These are phyloP conservation scores for Adelphocoris suturalis DNA, from an alignment of 2,888 invertebrate genomes.

Conservation along the genomic window DNA sequence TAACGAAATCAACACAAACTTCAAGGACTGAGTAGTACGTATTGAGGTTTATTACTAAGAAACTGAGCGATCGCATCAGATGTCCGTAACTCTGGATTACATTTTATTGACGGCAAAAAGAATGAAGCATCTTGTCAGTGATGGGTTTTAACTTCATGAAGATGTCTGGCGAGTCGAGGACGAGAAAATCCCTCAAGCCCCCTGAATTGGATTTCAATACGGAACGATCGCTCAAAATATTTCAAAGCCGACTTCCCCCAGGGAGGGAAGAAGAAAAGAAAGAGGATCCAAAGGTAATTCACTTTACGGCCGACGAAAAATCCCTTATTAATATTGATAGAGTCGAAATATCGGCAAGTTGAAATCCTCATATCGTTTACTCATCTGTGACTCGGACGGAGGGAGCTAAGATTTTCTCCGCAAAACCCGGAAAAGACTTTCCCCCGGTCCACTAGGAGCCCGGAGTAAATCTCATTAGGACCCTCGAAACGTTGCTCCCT, in stretches of 20 bases:
- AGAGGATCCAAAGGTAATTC: slow-evolving; percentile 53
- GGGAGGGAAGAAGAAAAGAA: background rate
- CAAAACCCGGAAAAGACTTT: background rate
- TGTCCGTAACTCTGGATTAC: no score
- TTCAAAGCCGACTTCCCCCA: slow-evolving; percentile 39
- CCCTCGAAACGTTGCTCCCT: slow-evolving; percentile 40
- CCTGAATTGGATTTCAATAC: slow-evolving; percentile 36
- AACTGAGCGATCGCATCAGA: no score
- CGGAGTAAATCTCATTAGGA: slow-evolving; percentile 67
- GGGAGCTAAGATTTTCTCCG: background rate
- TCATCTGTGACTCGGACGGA: background rate
- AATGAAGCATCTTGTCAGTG: background rate
- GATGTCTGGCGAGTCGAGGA: background rate
- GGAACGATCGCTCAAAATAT: slow-evolving; percentile 42
- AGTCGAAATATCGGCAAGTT: slow-evolving; percentile 56
- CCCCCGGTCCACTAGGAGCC: slow-evolving; percentile 14
- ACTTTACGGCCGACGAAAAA: slow-evolving; percentile 30
- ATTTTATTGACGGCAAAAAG: no score
- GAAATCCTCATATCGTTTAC: slow-evolving; percentile 57
- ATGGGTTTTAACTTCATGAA: slow-evolving; percentile 5
- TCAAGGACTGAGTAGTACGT: no score
- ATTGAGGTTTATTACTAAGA: no score
- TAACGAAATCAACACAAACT: no score
- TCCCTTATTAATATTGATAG: slow-evolving; percentile 61
- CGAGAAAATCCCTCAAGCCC: slow-evolving; percentile 13